Conservation (phyloP, 2,113 vertebrate species). For the Elachura formosa region DNA sequence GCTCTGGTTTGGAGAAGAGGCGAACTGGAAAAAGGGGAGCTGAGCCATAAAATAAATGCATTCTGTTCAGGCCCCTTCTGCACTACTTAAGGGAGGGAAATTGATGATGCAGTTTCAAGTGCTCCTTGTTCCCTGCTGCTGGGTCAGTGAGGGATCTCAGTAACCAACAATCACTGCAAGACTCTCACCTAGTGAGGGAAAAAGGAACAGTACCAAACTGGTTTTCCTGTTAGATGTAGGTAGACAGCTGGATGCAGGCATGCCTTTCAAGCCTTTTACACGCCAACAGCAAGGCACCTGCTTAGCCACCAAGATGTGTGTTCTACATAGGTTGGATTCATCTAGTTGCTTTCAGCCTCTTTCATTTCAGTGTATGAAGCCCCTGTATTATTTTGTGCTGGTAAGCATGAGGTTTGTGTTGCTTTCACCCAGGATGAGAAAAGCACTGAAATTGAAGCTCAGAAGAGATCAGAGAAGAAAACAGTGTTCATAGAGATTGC, state of each 20-base stretch:
- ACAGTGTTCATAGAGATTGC: rapidly evolving
- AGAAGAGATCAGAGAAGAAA: not conserved
- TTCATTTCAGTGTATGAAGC: rapidly evolving
- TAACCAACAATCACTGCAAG: not conserved
- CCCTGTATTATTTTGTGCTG: not conserved
- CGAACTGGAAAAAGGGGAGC: not conserved
- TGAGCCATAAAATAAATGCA: not conserved
- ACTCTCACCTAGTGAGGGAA: not conserved
- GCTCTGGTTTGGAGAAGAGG: not conserved
- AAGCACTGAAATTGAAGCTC: not conserved
- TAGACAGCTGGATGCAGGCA: not conserved
- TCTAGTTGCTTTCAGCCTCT: not conserved
- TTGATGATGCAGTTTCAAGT: not conserved
- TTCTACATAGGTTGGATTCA: not conserved
- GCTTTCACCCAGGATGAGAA: not conserved
- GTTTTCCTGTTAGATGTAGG: not conserved
- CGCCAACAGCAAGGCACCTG: not conserved
- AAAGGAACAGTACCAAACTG: not conserved
- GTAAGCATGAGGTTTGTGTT: not conserved
- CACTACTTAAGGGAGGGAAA: not conserved
- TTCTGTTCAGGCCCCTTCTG: not conserved
- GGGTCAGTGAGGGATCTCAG: not conserved
- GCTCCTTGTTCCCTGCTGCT: not conserved
- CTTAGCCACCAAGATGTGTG: not conserved
- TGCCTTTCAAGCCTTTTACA: not conserved